Percentiles rank a stretch among this genome's conserved stretches.
These are phyloP conservation scores for Austrofundulus limnaeus DNA, from an alignment of 2,113 vertebrate species.

Conservation along the genomic window DNA sequence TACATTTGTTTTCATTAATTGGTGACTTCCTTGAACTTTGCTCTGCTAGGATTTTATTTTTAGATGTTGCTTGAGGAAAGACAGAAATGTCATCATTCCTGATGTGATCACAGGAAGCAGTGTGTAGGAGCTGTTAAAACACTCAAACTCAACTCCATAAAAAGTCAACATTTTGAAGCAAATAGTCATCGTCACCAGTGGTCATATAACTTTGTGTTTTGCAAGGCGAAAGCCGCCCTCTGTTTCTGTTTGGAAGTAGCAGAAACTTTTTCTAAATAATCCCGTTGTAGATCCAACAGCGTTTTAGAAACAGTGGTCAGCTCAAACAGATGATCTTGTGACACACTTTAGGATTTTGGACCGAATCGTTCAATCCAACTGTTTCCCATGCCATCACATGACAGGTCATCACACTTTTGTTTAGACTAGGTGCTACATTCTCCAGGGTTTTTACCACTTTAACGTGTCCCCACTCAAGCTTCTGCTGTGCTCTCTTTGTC, in stretches of 20 bases:
- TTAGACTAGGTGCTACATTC: constrained; percentile 72
- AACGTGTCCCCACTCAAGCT: constrained; percentile 4
- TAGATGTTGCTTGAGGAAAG: neutral
- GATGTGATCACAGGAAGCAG: neutral
- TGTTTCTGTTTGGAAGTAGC: too few relatives aligned
- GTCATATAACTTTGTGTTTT: too few relatives aligned
- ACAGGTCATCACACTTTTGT: constrained; percentile 52
- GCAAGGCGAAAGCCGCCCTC: too few relatives aligned
- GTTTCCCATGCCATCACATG: constrained; percentile 50
- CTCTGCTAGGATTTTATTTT: neutral
- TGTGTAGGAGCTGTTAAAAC: neutral
- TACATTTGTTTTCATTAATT: too few relatives aligned
- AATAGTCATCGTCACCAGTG: too few relatives aligned
- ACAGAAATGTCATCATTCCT: neutral
- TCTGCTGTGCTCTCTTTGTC: constrained; percentile 3
- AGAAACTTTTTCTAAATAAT: too few relatives aligned
- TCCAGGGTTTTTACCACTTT: constrained; percentile 22
- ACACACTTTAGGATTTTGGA: constrained; percentile 39
- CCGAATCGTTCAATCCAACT: constrained; percentile 4
- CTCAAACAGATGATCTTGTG: constrained; percentile 47
- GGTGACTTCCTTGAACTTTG: neutral
- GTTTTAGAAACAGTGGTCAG: constrained; percentile 11
- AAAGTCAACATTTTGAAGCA: neutral
- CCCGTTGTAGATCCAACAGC: constrained; percentile 3
- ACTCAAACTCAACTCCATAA: neutral